Evolutionary conservation across 2,113 vertebrate species (phyloP), one percentile per base, ranked within the genome.

Genomic region (Morone chrysops): DNA sequence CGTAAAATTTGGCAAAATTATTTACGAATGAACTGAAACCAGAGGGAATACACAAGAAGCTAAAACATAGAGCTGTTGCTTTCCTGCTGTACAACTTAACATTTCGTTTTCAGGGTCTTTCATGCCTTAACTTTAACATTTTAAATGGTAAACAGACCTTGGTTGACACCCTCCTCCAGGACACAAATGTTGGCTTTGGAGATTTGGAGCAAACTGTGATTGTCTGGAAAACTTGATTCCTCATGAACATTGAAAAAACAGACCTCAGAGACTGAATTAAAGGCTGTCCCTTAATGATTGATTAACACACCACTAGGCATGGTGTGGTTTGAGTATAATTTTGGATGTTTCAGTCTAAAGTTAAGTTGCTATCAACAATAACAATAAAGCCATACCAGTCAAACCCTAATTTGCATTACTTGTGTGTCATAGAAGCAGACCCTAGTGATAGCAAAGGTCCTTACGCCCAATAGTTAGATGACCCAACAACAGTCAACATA

Each of bases 161-260:
- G 47, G 69, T 77, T 91, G 88, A 92, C 40, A 18, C 75, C 22
- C 86, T 87, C 73, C 85, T 92, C 71, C 53, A 43, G 57, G 85
- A 80, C 38, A 57, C 22, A 36, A 75, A 63, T 57, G 48, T 25
- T 80, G 69, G 38, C 7, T 47, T 78, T 57, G 7, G 20, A 75
- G 31, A 73, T 17, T 6, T 59, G 69, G 63, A 54, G 38, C 22
- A 70, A 75, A 57, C 16, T 18, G 36, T 59, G 47, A 51, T 75
- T 45, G 17, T 70, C 47, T 70, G 8, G 50, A 69, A 61, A 16
- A 54, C 12, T 48, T 59, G n/a, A 66, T 38, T 66, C 60, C 7
- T 18, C 22, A 66, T 17, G 3, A 79, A 0, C 6, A 22, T 60
- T 60, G 31, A 51, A n/a, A 71, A 8, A 62, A 16, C 41, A 43